Evolutionary conservation across 2,888 invertebrate genomes (phyloP), one percentile per base, ranked within the genome.

Genomic region (Spilosoma lubricipeda): DNA sequence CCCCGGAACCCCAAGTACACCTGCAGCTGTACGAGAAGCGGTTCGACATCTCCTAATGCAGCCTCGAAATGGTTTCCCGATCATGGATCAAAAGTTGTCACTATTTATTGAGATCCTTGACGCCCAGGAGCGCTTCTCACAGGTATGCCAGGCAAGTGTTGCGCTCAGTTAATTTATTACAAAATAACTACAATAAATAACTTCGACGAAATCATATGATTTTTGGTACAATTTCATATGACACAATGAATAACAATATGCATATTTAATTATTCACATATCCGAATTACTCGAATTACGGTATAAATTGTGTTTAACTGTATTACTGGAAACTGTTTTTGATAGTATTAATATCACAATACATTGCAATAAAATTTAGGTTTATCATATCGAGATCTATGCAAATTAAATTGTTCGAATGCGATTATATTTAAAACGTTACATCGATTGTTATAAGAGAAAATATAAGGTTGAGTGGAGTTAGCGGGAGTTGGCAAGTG

Each of bases 61-160:
- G 90, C 97, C 97, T 23, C 95, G 97, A 77, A 97, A 97, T 89
- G 97, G 97, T 36, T 97, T 97, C 93, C 97, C 97, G 86, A 97
- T 97, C 89, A 96, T 97, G 94, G 97, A 97, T 89, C 97, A 98
- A 94, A 97, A 97, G 90, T 96, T 98, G 89, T 96, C 97, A 66
- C 96, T 98, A 70, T 98, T 98, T 94, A 97, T 98, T 90, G 98
- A 98, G 89, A 98, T 98, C 86, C 96, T 98, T 91, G 98, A 98
- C 90, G 97, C 98, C 73, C 98, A 98, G 96, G 97, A 98, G 90
- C 96, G 97, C 90, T 97, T 98, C 90, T 97, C 98, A 89, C 97
- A 98, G 98, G 98, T 98, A 89, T 85, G 86, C 71, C 76, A 76
- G 76, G 76, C 76, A 76, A 76, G 76, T 76, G 76, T 72, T 68